Conservation (phyloP, 1,140 invertebrate genomes). For the Lamellibrachia luymesi region DNA sequence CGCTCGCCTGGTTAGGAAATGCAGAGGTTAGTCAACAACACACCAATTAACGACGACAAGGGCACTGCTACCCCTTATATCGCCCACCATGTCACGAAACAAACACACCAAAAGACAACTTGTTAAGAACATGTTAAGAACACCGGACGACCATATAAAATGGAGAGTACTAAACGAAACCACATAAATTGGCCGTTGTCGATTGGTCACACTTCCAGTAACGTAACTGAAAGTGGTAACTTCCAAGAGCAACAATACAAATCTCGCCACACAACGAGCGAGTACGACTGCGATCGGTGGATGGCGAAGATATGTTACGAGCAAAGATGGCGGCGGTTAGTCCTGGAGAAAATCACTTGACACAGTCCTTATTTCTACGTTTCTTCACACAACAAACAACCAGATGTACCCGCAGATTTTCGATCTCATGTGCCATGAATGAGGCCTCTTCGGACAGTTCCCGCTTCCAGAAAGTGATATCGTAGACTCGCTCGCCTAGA, state of each 20-base stretch:
- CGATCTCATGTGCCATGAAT: constrained; percentile 73
- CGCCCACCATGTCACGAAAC: neutral
- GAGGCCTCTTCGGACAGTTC: constrained; percentile 79
- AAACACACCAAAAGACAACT: neutral
- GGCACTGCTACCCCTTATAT: neutral
- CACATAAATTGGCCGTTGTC: neutral
- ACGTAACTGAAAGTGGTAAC: neutral
- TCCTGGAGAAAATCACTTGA: neutral
- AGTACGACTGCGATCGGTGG: neutral
- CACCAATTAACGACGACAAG: neutral
- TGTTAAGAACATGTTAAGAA: neutral
- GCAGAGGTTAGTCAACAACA: neutral
- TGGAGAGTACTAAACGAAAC: neutral
- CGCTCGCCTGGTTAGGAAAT: constrained; percentile 67
- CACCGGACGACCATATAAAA: neutral
- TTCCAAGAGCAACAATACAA: neutral
- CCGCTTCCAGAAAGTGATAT: constrained; percentile 85
- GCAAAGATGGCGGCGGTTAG: neutral
- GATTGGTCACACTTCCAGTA: neutral
- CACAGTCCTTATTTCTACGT: neutral
- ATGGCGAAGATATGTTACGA: neutral
- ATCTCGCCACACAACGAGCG: neutral
- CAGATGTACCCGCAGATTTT: constrained; percentile 53
- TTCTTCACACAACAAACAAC: constrained; percentile 1
- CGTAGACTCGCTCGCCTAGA: constrained; percentile 72